Conservation (phyloP, 1,140 invertebrate genomes). For the Ceratina calcarata region DNA sequence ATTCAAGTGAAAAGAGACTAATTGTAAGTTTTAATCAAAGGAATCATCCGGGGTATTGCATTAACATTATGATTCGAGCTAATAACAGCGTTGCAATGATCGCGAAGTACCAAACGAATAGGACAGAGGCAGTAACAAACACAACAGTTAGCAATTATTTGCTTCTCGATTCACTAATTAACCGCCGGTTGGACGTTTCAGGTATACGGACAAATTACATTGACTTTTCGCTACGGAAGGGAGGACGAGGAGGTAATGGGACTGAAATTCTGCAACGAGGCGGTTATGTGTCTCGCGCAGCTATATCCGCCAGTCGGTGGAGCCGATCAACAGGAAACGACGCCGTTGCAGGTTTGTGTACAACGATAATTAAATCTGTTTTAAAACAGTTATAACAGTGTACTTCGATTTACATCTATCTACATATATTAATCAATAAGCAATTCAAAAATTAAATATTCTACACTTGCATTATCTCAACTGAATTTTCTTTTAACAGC, state of each 20-base stretch:
- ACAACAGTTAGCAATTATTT: not conserved
- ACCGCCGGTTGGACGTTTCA: conserved; percentile 53
- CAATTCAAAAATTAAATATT: not conserved
- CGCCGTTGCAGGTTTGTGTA: conserved; percentile 87
- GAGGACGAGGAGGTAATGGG: conserved; percentile 97
- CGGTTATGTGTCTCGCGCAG: conserved; percentile 91
- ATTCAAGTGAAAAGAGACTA: too few species aligned
- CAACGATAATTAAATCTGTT: not conserved
- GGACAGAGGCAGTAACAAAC: not conserved
- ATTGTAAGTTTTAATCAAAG: too few species aligned
- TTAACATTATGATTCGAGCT: too few species aligned
- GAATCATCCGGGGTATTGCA: not conserved
- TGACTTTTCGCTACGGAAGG: conserved; percentile 93
- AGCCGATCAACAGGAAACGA: conserved; percentile 83
- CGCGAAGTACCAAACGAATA: not conserved
- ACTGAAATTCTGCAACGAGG: conserved; percentile 94
- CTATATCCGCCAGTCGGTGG: conserved; percentile 86
- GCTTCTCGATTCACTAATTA: conserved; percentile 12
- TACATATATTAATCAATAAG: too few species aligned
- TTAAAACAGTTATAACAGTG: too few species aligned
- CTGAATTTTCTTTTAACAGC: too few species aligned
- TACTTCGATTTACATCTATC: not conserved
- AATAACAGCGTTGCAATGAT: too few species aligned
- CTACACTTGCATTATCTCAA: too few species aligned
- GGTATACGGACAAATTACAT: conserved; percentile 91